A percentile compares a stretch with the other conserved stretches of the same genome.
phyloP scores from a whole-genome alignment of 2,888 invertebrate genomes.

The Invenusta paracnida region DNA sequence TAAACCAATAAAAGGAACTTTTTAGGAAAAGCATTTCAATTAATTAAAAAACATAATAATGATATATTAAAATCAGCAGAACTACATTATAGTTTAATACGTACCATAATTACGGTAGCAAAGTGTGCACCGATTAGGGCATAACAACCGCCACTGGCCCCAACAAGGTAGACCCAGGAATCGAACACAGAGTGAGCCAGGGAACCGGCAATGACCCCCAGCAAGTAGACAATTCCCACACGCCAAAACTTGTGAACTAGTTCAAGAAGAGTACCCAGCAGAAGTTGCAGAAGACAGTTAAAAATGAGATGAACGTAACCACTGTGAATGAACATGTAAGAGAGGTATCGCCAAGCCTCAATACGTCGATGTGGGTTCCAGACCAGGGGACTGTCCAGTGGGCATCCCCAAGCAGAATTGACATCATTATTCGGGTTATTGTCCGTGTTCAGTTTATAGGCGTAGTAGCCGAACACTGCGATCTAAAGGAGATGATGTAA shows the following conservation, averaged over 20 bases:
- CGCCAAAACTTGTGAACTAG: conserved; percentile 94
- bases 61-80: no score
- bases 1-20: no score
- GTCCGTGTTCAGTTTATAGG: conserved; percentile 33
- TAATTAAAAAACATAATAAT: no score
- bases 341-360: conserved; percentile 76
- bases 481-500: no score
- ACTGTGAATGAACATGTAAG: conserved; percentile 92
- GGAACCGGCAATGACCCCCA: conserved; percentile 62
- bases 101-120: conserved; percentile 80
- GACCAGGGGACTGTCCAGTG: conserved; percentile 38
- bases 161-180: conserved; percentile 69
- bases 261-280: conserved; percentile 87
- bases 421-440: conserved; percentile 40
- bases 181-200: conserved; percentile 62
- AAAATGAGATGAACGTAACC: conserved; percentile 81
- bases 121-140: conserved; percentile 86
- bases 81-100: no score
- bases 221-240: conserved; percentile 65
- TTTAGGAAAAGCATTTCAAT: no score
- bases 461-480: conserved; percentile 41
- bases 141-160: conserved; percentile 91
- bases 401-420: conserved; percentile 26
- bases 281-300: conserved; percentile 82
- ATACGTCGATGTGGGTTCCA: conserved; percentile 37